phyloP scores from a whole-genome alignment of 2,888 invertebrate species.

The Eucera pruinosa region DNA sequence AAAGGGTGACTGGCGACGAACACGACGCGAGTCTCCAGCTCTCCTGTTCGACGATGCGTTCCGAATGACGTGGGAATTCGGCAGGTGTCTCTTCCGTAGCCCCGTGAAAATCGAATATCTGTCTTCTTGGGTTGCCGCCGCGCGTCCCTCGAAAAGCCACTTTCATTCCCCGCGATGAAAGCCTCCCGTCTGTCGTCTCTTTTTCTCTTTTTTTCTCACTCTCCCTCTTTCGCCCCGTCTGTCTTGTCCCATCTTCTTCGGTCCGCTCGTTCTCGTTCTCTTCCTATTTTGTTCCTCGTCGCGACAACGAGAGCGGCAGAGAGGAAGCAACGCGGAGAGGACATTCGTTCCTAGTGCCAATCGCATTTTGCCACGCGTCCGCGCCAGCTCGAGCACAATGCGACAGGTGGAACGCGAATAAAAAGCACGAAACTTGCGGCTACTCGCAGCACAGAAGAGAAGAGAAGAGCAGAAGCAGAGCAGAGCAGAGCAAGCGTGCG shows the following conservation, averaged over 20 bases:
- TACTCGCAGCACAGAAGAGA: constrained; percentile 14
- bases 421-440: constrained; percentile 53
- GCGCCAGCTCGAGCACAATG: constrained; percentile 38
- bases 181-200: constrained; percentile 22
- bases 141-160: constrained; percentile 43
- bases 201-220: too few relatives aligned
- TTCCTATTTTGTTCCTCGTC: constrained; percentile 12
- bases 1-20: not conserved
- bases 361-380: constrained; percentile 48
- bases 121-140: constrained; percentile 33
- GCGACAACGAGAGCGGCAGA: not conserved
- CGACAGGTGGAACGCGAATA: constrained; percentile 66
- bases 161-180: constrained; percentile 51
- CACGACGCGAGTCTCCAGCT: not conserved
- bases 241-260: constrained; percentile 14
- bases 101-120: constrained; percentile 52
- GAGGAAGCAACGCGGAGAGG: too few relatives aligned
- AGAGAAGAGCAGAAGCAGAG: too few relatives aligned
- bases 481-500: not conserved
- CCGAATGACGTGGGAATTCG: constrained; percentile 53
- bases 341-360: constrained; percentile 37
- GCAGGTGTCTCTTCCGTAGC: constrained; percentile 41
- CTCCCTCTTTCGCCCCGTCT: constrained; percentile 1
- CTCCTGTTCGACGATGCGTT: constrained; percentile 1
- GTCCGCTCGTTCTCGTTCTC: constrained; percentile 21